phyloP scores from a whole-genome alignment of 2,797 vertebrate species.

The Calcarius lapponicus region DNA sequence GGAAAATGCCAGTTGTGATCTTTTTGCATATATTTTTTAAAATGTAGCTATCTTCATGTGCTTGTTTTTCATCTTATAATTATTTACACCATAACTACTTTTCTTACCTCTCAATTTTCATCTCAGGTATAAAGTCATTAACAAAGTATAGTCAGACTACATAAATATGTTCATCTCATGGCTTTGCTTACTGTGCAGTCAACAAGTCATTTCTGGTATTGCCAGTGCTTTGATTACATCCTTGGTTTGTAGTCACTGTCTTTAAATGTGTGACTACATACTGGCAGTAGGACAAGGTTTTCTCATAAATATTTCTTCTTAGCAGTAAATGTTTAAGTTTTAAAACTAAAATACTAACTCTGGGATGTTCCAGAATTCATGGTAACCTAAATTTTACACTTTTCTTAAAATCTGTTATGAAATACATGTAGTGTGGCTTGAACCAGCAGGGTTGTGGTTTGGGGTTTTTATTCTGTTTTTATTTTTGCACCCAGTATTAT shows the following conservation, averaged over 20 bases:
- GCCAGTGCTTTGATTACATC: neutral
- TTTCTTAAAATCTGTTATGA: neutral
- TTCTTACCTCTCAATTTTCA: constrained; percentile 46
- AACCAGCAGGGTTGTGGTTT: neutral
- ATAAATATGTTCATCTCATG: constrained; percentile 2
- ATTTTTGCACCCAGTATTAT: neutral
- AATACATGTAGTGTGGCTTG: neutral
- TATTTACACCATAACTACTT: neutral
- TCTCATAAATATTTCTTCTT: neutral
- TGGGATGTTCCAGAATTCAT: neutral
- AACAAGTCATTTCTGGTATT: neutral
- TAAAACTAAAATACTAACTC: neutral
- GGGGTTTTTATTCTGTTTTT: neutral
- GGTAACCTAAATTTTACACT: neutral
- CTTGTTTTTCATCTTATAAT: neutral
- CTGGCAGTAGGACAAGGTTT: neutral
- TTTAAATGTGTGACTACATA: neutral
- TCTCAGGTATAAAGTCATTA: constrained; percentile 47
- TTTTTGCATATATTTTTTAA: neutral
- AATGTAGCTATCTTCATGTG: neutral
- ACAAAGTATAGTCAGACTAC: neutral
- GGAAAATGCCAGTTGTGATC: neutral
- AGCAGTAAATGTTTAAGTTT: neutral
- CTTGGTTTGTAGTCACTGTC: neutral
- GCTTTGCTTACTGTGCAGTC: constrained; percentile 3